Conservation (phyloP, 2,797 vertebrate species). For the Tauraco hartlaubi region DNA sequence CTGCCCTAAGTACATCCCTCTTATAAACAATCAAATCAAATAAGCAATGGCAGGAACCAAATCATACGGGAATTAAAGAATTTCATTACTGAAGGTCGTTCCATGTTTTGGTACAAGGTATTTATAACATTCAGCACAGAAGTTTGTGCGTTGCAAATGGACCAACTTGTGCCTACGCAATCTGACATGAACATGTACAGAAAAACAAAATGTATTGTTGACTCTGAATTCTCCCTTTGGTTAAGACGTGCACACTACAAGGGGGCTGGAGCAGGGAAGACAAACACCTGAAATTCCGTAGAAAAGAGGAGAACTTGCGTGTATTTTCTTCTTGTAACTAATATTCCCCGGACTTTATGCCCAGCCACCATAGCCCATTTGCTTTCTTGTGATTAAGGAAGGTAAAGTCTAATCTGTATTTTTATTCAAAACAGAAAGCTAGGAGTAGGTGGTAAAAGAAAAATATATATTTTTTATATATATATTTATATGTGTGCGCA, state of each 20-base stretch:
- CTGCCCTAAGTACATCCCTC: constrained; percentile 74
- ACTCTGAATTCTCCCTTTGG: constrained; percentile 63
- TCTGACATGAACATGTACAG: constrained; percentile 45
- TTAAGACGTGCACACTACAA: constrained; percentile 80
- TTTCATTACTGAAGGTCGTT: constrained; percentile 40
- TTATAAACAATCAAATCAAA: constrained; percentile 76
- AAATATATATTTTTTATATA: constrained; percentile 87
- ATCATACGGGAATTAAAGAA: constrained; percentile 40
- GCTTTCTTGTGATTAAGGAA: constrained; percentile 76
- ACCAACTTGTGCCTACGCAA: constrained; percentile 63
- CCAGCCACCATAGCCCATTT: constrained; percentile 69
- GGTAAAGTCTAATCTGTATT: constrained; percentile 79
- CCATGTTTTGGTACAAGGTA: constrained; percentile 36
- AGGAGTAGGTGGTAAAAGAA: constrained; percentile 89
- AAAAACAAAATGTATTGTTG: constrained; percentile 16
- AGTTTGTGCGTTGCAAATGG: constrained; percentile 55
- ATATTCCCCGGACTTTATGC: constrained; percentile 70
- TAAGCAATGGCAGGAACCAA: constrained; percentile 74
- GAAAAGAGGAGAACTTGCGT: constrained; percentile 84
- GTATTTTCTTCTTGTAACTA: constrained; percentile 61
- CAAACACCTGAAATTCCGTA: constrained; percentile 66
- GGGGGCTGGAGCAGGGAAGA: constrained; percentile 31
- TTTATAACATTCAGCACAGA: constrained; percentile 56
- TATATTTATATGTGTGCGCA: constrained; percentile 88
- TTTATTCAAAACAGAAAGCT: constrained; percentile 89